Evolutionary conservation across 2,113 vertebrate species (phyloP), one percentile per base, ranked within the genome.

Genomic region (Syrmaticus mikado): DNA sequence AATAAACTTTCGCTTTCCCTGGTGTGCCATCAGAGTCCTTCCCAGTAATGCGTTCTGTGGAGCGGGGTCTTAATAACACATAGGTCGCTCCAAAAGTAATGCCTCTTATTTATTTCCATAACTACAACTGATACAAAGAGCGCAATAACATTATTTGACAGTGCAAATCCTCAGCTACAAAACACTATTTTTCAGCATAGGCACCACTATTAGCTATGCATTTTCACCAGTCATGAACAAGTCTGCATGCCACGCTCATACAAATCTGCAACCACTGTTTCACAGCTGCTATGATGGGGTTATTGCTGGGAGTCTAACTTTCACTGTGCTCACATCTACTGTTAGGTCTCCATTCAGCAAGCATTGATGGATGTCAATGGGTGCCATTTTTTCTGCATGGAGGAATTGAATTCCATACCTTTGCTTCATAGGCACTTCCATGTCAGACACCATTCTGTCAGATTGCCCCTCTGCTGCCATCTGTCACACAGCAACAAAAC

Each of bases 1-100:
- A 96, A 94, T 90, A 95, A 89, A 92, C 53, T 79, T 78, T 89
- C 82, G 9, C 48, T 95, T 76, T 67, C 45, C 61, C 32, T n/a
- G 2, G 88, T 88, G 87, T 68, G 70, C 67, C 87, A 75, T 93
- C 94, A 94, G 94, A 94, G 64, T 0, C 0, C 89, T 93, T 94
- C 68, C 61, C n/a, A 1, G 32, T 91, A 87, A 92, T 85, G 91
- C 67, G 83, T 87, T 65, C 55, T 20, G 12, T 5, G 28, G 82
- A 87, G 73, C 4, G 2, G 65, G 81, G 85, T 82, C 89, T 81
- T 76, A 72, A 67, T 82, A 32, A 18, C 30, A 32, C 10, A 2
- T 32, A 32, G 53, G 28, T 57, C 6, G 17, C 53, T 57, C 53
- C 30, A 8, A 57, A 57, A 57, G 30, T 57, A 57, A 57, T 32